A percentile compares a stretch with the other conserved stretches of the same genome.
phyloP scores from a whole-genome alignment of 2,113 vertebrate species.

The human region DNA sequence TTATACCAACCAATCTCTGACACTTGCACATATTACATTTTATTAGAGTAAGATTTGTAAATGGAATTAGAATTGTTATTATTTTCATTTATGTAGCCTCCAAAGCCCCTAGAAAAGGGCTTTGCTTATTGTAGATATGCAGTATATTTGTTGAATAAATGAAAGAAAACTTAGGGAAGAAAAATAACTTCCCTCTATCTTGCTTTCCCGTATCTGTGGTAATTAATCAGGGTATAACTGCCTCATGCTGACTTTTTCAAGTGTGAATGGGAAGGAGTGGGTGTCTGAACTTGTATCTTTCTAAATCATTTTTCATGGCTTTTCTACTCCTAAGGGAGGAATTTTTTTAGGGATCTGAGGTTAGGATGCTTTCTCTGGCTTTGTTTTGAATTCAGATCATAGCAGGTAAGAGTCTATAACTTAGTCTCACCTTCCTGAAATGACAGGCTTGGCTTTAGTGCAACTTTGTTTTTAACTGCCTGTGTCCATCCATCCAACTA shows the following conservation, averaged over 20 bases:
- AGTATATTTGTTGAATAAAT: conserved; percentile 3
- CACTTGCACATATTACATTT: background rate
- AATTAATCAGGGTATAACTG: background rate
- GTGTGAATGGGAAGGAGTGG: background rate
- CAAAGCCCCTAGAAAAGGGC: background rate
- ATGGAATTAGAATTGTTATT: background rate
- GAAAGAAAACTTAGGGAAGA: conserved; percentile 1
- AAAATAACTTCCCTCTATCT: background rate
- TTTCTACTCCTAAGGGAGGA: background rate
- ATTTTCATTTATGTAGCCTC: background rate
- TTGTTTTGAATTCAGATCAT: background rate
- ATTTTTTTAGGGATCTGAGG: background rate
- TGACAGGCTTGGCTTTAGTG: background rate
- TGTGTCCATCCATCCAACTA: background rate
- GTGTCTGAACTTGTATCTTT: background rate
- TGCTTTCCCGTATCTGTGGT: background rate
- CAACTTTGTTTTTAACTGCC: background rate
- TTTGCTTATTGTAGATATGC: background rate
- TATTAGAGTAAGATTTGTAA: background rate
- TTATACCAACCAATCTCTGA: background rate
- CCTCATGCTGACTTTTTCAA: background rate
- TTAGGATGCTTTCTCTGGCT: background rate
- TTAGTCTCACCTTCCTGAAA: background rate
- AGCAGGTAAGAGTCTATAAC: background rate
- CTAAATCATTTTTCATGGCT: conserved; percentile 14